A percentile compares a stretch with the other conserved stretches of the same genome.
phyloP scores from a whole-genome alignment of 2,113 vertebrate genomes.

The rabbit (Oryctolagus cuniculus) region mOryCun1.1 NC_091435.1:98607001-98607500 shows the following conservation, averaged over 20 bases:
- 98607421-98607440: background rate
- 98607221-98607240: conserved; percentile 1
- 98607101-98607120: background rate
- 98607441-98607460: background rate
- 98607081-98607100: background rate
- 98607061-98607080: conserved; percentile 5
- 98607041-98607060: background rate
- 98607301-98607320: background rate
- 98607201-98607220: background rate
- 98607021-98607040: background rate
- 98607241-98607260: background rate
- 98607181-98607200: background rate
- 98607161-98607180: background rate
- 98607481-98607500: background rate
- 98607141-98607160: background rate
- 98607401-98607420: background rate
- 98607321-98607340: background rate
- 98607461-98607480: background rate
- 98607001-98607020: background rate
- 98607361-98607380: background rate
- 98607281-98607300: background rate
- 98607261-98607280: conserved; percentile 29
- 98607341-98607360: background rate
- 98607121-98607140: background rate
- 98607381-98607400: background rate